Base-by-base conservation (phyloP, 1,140 invertebrate genomes). In the Polypedilum pembai region DNA sequence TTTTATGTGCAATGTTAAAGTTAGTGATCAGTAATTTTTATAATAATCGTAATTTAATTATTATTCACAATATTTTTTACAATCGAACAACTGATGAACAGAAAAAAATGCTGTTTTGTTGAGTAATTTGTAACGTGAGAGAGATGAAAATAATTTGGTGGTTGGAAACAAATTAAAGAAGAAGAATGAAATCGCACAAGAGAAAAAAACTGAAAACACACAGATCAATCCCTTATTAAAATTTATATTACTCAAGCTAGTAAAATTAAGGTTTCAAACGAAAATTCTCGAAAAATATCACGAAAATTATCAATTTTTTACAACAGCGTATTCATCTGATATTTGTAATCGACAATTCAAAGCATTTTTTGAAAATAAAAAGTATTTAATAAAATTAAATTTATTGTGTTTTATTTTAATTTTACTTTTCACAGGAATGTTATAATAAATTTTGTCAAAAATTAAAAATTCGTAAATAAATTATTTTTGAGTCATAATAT, bases 1-100 rank as follows among this genome's bases (percentile, higher is more conserved):
- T 75, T 41, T 69, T 20, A 41, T 73, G 15, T 63, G 45, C 21
- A 73, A 56, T 41, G 69, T 56, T 18, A 72, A 72, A 8, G 40
- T 33, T 41, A 45, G 45, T 56, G 45, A 56, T 56, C 45, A 56
- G 45, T 56, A 56, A 56, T 56, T 56, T 56, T 56, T 56, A 56
- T 56, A 33, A 33, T 33, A 33, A 56, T 56, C 45, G n/a, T 56
- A 56, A 56, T 56, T 56, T 56, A 56, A 56, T 56, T 56, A 56
- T 56, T 56, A 56, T 56, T 56, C 45, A 56, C 45, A 56, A 12
- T n/a, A 56, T 56, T 56, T 56, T 45, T 45, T 56, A n/a, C n/a
- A 56, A n/a, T n/a, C 45, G n/a, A 56, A 56, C n/a, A n/a, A 56
- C 45, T 12, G n/a, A 56, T n/a, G n/a, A 56, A 15, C 12, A 56